phyloP scores from a whole-genome alignment of 2,797 vertebrate genomes.

The Notolabrus celidotus region DNA sequence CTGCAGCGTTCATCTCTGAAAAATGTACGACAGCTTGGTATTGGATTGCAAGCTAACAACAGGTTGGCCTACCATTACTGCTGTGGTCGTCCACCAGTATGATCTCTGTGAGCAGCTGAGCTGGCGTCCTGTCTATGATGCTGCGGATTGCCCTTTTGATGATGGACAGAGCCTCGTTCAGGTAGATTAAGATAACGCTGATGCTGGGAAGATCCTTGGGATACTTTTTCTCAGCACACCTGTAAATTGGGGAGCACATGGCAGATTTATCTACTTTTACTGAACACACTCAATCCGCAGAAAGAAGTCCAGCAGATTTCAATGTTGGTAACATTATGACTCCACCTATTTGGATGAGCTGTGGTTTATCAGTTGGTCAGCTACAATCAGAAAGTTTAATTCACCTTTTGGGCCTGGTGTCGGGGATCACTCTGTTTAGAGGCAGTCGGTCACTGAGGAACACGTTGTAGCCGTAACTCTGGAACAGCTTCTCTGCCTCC shows the following conservation, averaged over 20 bases:
- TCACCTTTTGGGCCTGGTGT: slow-evolving; percentile 82
- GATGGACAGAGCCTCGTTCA: slow-evolving; percentile 86
- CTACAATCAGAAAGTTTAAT: too few relatives aligned
- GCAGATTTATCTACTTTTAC: not conserved
- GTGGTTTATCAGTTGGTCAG: not conserved
- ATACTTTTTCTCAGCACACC: slow-evolving; percentile 83
- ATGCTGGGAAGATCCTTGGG: slow-evolving; percentile 80
- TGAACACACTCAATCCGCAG: too few relatives aligned
- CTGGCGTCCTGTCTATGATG: slow-evolving; percentile 82
- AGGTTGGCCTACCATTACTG: slow-evolving; percentile 70
- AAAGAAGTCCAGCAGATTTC: too few relatives aligned
- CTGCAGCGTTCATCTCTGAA: too few relatives aligned
- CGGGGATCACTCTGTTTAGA: slow-evolving; percentile 89
- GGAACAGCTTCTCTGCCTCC: slow-evolving; percentile 87
- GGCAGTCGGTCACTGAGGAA: slow-evolving; percentile 94
- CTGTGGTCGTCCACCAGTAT: slow-evolving; percentile 89
- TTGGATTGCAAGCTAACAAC: not conserved
- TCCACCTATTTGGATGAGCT: too few relatives aligned
- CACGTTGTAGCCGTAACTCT: slow-evolving; percentile 93
- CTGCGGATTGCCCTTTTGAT: slow-evolving; percentile 84
- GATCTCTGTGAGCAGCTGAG: slow-evolving; percentile 84
- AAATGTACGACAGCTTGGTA: not conserved
- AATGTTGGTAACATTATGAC: too few relatives aligned
- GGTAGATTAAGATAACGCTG: slow-evolving; percentile 85
- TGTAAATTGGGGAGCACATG: slow-evolving; percentile 34